Evolutionary conservation across 1,140 invertebrate species (phyloP).

Genomic region (Sycophila sp.): DNA sequence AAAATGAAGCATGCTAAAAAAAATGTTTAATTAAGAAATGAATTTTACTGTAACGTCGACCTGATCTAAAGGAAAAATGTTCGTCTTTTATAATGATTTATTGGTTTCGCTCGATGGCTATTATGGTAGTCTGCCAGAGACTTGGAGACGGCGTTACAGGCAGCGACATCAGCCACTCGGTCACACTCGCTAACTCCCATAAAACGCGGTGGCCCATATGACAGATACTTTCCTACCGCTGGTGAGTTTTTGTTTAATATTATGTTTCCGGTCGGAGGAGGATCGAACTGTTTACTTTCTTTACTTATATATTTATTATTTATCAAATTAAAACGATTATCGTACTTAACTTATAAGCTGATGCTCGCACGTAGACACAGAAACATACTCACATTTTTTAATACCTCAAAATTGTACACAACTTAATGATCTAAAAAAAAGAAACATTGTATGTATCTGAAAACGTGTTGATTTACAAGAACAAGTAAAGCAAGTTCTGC

Average conservation of each 20-base stretch:
- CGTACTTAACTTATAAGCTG: constrained; percentile 13
- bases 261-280: constrained; percentile 54
- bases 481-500: too few species aligned
- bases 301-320: constrained; percentile 7
- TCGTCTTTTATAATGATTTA: constrained; percentile 63
- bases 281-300: neutral
- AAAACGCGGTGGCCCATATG: constrained; percentile 77
- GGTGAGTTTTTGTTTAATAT: constrained; percentile 72
- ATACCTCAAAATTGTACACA: too few species aligned
- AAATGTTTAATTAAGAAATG: neutral
- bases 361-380: constrained; percentile 12
- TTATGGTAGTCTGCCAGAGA: constrained; percentile 63
- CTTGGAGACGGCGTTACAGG: constrained; percentile 75
- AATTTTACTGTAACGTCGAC: constrained; percentile 12
- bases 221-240: constrained; percentile 82
- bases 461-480: too few species aligned
- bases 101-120: constrained; percentile 65
- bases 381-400: neutral
- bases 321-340: neutral
- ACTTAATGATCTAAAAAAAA: too few species aligned
- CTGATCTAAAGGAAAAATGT: constrained; percentile 50
- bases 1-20: constrained; percentile 2
- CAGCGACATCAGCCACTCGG: constrained; percentile 74
- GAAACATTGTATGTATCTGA: too few species aligned
- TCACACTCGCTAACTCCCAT: constrained; percentile 78